phyloP scores from a whole-genome alignment of 2,797 vertebrate species.

The Manis crassicaudata region DNA sequence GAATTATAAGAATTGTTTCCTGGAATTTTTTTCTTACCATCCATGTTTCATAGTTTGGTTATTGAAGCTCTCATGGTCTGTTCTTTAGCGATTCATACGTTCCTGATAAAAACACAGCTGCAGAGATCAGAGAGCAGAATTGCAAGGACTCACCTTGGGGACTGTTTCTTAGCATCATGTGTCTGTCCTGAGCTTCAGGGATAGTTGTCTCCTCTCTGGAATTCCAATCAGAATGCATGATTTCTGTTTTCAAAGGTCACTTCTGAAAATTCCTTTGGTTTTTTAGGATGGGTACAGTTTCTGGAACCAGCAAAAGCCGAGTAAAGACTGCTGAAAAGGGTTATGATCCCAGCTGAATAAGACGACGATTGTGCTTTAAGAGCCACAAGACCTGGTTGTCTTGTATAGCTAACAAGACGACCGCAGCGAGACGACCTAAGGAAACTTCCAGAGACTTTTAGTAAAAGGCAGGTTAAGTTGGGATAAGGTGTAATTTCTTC shows the following conservation, averaged over 20 bases:
- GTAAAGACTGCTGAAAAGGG: neutral
- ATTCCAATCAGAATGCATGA: neutral
- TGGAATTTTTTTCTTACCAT: neutral
- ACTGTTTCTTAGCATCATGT: rapidly evolving
- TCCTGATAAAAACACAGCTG: neutral
- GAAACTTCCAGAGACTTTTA: neutral
- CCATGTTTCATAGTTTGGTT: neutral
- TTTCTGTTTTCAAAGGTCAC: neutral
- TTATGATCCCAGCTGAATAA: neutral
- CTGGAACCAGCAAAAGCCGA: neutral
- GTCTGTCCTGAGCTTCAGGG: neutral
- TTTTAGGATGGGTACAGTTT: neutral
- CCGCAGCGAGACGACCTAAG: neutral
- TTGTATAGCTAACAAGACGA: rapidly evolving
- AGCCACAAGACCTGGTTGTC: no score
- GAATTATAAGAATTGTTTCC: neutral
- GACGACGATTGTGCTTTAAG: neutral
- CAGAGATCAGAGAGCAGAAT: rapidly evolving
- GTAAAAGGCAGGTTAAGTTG: neutral
- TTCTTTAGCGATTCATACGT: neutral
- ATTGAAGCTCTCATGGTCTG: rapidly evolving
- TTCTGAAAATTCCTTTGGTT: neutral
- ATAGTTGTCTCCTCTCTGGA: neutral
- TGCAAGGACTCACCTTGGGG: rapidly evolving
- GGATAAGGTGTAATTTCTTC: neutral